These are phyloP conservation scores for Glyphotaelius pellucidus DNA, from an alignment of 2,888 invertebrate genomes.

Conservation along the genomic window DNA sequence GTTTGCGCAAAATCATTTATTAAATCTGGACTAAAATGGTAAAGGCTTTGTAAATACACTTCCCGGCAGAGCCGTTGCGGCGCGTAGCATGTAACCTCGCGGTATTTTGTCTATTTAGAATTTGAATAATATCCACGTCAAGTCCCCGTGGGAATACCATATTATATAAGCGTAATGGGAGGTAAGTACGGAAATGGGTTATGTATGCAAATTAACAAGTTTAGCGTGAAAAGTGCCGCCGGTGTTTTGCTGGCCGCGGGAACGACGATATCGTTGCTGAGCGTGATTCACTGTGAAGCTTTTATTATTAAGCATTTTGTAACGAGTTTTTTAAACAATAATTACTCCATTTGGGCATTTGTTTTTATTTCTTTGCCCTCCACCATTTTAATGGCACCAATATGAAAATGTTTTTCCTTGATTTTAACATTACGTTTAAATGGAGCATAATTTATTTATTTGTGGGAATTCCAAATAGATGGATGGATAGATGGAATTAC, in stretches of 20 bases:
- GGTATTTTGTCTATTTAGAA: not conserved
- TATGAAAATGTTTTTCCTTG: not conserved
- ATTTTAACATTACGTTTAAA: not conserved
- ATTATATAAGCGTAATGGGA: not conserved
- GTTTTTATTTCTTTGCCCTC: not conserved
- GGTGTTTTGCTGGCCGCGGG: not conserved
- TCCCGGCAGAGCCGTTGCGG: not conserved
- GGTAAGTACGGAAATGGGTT: not conserved
- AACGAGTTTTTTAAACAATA: not conserved
- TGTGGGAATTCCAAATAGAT: too few species aligned
- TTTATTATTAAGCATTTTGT: not conserved
- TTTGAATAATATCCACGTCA: conserved; percentile 12
- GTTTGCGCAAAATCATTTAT: too few species aligned
- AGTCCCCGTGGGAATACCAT: not conserved
- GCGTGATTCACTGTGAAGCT: not conserved
- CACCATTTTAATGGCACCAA: not conserved
- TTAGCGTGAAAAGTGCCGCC: not conserved
- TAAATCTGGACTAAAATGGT: too few species aligned
- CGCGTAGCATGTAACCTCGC: not conserved
- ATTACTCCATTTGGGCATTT: not conserved
- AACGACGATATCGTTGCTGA: not conserved
- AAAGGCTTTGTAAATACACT: too few species aligned
- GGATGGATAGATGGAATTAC: too few species aligned
- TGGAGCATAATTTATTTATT: too few species aligned
- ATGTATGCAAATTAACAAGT: conserved; percentile 28